Base-by-base conservation (phyloP, 2,888 invertebrate species). In the Ophonus ardosiacus region DNA sequence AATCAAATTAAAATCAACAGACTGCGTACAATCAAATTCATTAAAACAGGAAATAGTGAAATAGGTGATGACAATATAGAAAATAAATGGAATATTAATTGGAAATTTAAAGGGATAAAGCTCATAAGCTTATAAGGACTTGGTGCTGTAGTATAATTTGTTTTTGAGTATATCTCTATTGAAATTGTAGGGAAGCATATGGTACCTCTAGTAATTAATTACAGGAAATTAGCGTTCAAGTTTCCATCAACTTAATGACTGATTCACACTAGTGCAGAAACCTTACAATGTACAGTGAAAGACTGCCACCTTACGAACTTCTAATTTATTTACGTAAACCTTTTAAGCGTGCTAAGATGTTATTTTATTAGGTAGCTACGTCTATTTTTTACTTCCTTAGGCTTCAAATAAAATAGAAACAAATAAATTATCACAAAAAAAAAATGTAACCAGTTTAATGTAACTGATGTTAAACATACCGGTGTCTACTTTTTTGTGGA, bases 161-260 rank as follows among this genome's bases (percentile, higher is more conserved):
- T 78, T 78, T 56, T 78, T 78, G 57, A 57, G 57, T 57, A 68
- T 74, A 24, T 43, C 71, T 21, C 31, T 57, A 78, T 31, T 78
- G 78, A 78, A 78, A 57, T 78, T 78, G 56, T 31, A 10, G 78
- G 78, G 78, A 57, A 78, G 57, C 78, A 78, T 78, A 15, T 78
- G 78, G 78, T 57, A 57, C 78, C 24, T 78, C 78, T 57, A 57
- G 24, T 57, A 78, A 78, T 78, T 78, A 78, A 78, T 78, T 78
- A 78, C 78, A 78, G 78, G 57, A 78, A 78, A 78, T 78, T 78
- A 78, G 31, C 78, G 78, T 31, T 78, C 78, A 78, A 78, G 78
- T 78, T 78, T 78, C 78, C 57, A 78, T 78, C 78, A 78, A 57
- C 56, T 78, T 78, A 78, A 78, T 57, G 78, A 78, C 56, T 57